phyloP scores from a whole-genome alignment of 2,888 invertebrate species.

The Pimpla rufipes region DNA sequence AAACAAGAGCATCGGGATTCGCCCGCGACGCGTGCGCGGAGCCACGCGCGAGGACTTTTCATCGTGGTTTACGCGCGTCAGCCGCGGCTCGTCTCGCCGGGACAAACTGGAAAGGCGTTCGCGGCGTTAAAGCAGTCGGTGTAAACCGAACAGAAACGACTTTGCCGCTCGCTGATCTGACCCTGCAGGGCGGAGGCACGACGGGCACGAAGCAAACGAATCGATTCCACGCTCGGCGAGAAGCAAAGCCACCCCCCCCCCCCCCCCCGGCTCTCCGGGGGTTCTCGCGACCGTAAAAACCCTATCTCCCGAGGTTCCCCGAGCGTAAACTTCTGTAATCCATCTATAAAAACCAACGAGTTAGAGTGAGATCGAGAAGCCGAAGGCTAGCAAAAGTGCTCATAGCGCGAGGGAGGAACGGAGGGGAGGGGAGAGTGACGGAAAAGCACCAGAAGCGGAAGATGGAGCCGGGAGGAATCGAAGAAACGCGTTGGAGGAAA shows the following conservation, averaged over 20 bases:
- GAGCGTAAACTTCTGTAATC: constrained; percentile 78
- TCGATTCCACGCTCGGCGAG: constrained; percentile 63
- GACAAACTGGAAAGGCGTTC: constrained; percentile 44
- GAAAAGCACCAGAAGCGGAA: constrained; percentile 60
- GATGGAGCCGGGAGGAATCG: constrained; percentile 65
- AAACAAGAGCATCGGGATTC: constrained; percentile 43
- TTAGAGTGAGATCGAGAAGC: constrained; percentile 61
- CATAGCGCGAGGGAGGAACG: not conserved
- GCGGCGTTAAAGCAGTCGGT: constrained; percentile 37
- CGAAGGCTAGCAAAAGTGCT: constrained; percentile 35
- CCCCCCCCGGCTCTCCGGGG: constrained; percentile 56
- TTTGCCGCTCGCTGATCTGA: constrained; percentile 45
- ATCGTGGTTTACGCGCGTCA: constrained; percentile 1
- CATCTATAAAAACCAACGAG: constrained; percentile 79
- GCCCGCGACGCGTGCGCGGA: constrained; percentile 5
- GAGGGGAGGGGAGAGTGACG: constrained; percentile 21
- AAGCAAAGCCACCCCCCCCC: constrained; percentile 36
- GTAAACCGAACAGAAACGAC: constrained; percentile 56
- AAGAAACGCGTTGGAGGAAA: constrained; percentile 57
- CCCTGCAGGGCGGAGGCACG: constrained; percentile 23
- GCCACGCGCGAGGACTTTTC: constrained; percentile 34
- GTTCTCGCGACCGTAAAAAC: constrained; percentile 72
- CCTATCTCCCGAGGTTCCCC: constrained; percentile 74
- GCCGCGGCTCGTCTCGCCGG: not conserved
- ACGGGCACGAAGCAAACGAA: constrained; percentile 56